Evolutionary conservation across 2,888 invertebrate genomes (phyloP).

Genomic region (Trichopoda pennipes): DNA sequence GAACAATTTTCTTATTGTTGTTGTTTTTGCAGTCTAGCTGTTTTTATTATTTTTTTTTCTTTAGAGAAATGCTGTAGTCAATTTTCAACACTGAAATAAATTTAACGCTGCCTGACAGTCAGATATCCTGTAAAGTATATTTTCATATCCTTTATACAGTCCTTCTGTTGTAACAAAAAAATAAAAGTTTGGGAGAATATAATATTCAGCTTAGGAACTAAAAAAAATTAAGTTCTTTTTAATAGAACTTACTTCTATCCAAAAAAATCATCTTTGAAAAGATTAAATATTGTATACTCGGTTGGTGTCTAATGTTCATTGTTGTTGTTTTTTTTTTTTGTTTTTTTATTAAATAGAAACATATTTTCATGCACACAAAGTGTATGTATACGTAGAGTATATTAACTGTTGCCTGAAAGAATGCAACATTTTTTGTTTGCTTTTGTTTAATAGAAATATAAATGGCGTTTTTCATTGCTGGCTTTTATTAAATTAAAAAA

Average conservation of each 20-base stretch:
- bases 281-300: neutral
- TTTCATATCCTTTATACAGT: constrained; percentile 32
- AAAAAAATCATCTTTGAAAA: constrained; percentile 1
- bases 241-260: neutral
- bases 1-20: constrained; percentile 1
- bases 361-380: neutral
- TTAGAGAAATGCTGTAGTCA: constrained; percentile 47
- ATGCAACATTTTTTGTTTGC: constrained; percentile 21
- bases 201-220: constrained; percentile 27
- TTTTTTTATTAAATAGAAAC: neutral
- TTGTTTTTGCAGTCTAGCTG: neutral
- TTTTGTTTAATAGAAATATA: constrained; percentile 38
- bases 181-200: neutral
- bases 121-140: constrained; percentile 55
- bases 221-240: constrained; percentile 53
- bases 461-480: constrained; percentile 38
- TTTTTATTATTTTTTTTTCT: neutral
- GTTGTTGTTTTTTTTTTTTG: too few species aligned
- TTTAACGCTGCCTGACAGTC: constrained; percentile 62
- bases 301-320: constrained; percentile 2
- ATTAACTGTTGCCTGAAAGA: constrained; percentile 55
- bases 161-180: neutral
- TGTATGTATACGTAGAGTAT: neutral
- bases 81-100: constrained; percentile 61
- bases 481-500: constrained; percentile 58